Evolutionary conservation across 2,113 vertebrate species (phyloP).

Genomic region (Hippocampus comes): DNA sequence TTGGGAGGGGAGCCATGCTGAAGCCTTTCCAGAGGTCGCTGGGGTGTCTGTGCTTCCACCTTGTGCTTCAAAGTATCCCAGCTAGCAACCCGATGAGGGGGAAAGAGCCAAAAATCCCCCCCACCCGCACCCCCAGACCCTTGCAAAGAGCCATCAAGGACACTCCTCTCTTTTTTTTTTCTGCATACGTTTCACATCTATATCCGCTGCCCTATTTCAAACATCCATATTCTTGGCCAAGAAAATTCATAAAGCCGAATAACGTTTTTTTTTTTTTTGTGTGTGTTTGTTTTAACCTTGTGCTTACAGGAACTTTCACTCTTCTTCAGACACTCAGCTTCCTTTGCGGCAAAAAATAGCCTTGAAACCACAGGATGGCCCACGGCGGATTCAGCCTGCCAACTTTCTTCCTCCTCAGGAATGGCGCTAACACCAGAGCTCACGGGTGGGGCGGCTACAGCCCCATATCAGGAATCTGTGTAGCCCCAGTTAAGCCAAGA

Average conservation of each 20-base stretch:
- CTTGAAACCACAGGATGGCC: constrained; percentile 35
- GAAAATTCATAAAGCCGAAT: too few species aligned
- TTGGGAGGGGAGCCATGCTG: background rate
- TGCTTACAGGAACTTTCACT: constrained; percentile 8
- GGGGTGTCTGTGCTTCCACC: constrained; percentile 27
- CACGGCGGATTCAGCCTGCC: constrained; percentile 38
- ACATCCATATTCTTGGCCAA: too few species aligned
- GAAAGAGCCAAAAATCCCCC: constrained; percentile 8
- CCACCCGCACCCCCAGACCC: background rate
- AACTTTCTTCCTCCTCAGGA: constrained; percentile 17
- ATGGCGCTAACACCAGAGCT: too few species aligned
- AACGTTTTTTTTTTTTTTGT: too few species aligned
- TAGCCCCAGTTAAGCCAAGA: too few species aligned
- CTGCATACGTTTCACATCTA: too few species aligned
- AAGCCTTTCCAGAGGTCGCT: constrained; percentile 12
- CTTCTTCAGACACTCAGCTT: constrained; percentile 14
- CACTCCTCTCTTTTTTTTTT: too few species aligned
- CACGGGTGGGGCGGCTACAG: too few species aligned
- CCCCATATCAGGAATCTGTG: too few species aligned
- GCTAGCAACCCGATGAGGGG: background rate
- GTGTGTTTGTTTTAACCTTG: background rate
- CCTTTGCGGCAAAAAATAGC: constrained; percentile 15
- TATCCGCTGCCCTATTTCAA: too few species aligned
- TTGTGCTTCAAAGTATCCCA: constrained; percentile 32
- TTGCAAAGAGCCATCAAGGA: background rate